Base-by-base conservation (phyloP, 2,113 vertebrate genomes). In the Mungos mungo region DNA sequence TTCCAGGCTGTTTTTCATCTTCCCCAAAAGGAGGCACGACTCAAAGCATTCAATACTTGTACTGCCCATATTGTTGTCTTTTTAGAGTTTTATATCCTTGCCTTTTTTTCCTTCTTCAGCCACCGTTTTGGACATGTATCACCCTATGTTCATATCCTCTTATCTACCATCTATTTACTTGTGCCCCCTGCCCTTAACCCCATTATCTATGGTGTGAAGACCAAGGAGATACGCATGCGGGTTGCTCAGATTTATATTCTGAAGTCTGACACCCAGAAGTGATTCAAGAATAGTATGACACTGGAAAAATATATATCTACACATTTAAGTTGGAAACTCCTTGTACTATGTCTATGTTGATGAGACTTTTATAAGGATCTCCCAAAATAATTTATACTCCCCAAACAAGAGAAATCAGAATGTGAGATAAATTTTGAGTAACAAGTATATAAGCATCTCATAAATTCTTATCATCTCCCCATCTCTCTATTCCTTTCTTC, bases 121-220 rank as follows among this genome's bases (percentile, higher is more conserved):
- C 98, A 98, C 74, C 96, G 97, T 65, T 98, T 98, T 94, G 98
- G 98, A 23, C 96, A 96, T 25, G 82, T 96, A 8, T 0, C 87
- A 69, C 0, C 90, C 7, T 6, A 97, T 94, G 96, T 31, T 33
- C 0, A 96, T 79, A 97, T 98, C 27, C 76, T 98, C n/a, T 45
- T 97, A 76, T 98, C 97, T 82, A 96, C 96, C n/a, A n/a, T 96
- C n/a, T 98, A 98, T 54, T 54, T 98, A 14, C 97, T 98, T 90
- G 71, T 98, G 4, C 98, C 98, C 0, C 97, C 98, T 60, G 95
- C 97, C 31, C 86, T 98, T 19, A 98, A 98, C 9, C 98, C 98
- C 60, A 97, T 98, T 86, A 71, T 98, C 3, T 98, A 98, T 90
- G 96, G 96, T 25, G n/a, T 97, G 68, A 98, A 98, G 90, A 96